Evolutionary conservation across 2,888 invertebrate genomes (phyloP).

Genomic region (Frankliniella intonsa): DNA sequence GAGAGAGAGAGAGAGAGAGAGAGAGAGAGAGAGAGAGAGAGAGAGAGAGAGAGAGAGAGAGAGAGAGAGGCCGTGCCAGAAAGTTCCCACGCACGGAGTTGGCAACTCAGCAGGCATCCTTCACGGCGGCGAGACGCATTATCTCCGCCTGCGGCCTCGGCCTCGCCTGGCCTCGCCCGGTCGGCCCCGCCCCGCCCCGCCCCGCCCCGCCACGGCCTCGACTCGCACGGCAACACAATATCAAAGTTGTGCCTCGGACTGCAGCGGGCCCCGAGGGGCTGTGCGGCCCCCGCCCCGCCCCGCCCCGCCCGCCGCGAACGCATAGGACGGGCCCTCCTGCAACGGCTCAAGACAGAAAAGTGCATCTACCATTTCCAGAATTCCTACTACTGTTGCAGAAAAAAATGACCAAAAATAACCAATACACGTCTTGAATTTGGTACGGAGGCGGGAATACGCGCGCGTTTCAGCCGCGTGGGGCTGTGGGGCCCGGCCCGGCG

Average conservation of each 20-base stretch:
- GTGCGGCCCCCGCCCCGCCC: background rate
- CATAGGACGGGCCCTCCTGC: no score
- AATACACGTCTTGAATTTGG: no score
- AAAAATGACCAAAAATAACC: no score
- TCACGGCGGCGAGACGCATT: conserved; percentile 3
- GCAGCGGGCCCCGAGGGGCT: background rate
- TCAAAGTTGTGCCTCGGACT: conserved; percentile 7
- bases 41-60: conserved; percentile 5
- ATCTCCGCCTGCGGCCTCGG: background rate
- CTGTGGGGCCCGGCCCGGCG: background rate
- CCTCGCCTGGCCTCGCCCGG: background rate
- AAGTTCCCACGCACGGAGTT: conserved; percentile 24
- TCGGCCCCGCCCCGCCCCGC: background rate
- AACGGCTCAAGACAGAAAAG: no score
- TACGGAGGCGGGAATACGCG: no score
- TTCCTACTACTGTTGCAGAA: no score
- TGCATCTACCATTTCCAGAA: no score
- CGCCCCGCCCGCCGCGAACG: no score
- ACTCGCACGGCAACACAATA: background rate
- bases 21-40: conserved; percentile 1
- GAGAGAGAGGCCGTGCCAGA: background rate
- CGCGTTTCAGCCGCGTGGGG: background rate
- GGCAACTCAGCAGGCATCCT: conserved; percentile 23
- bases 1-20: conserved; percentile 1
- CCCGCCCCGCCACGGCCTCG: background rate